Evolutionary conservation across 2,113 vertebrate genomes (phyloP).

Genomic region (Seriola rivoliana): DNA sequence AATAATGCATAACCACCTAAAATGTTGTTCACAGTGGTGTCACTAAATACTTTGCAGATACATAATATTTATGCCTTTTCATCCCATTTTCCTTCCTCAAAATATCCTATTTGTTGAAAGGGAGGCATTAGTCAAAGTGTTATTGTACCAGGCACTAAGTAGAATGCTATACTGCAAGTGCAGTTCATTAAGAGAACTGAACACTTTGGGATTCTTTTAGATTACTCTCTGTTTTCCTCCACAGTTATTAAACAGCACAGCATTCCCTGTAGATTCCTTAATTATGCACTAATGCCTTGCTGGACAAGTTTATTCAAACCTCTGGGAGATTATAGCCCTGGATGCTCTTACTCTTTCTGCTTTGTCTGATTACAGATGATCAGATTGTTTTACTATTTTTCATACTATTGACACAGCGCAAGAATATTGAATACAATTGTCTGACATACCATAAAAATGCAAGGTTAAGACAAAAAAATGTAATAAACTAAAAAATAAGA

Average conservation of each 20-base stretch:
- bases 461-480: not conserved
- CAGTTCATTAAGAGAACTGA: constrained; percentile 43
- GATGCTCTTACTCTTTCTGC: constrained; percentile 11
- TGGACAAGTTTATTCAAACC: constrained; percentile 44
- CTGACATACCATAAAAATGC: not conserved
- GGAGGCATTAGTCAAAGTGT: not conserved
- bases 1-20: not conserved
- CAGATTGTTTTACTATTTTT: not conserved
- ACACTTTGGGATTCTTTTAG: constrained; percentile 41
- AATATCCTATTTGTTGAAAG: not conserved
- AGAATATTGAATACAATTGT: not conserved
- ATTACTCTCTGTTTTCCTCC: constrained; percentile 37
- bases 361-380: constrained; percentile 32
- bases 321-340: constrained; percentile 13
- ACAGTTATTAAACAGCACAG: constrained; percentile 45
- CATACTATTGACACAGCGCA: not conserved
- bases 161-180: constrained; percentile 24
- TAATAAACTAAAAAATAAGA: not conserved
- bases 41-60: not conserved
- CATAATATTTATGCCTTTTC: not conserved
- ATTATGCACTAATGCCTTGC: constrained; percentile 49
- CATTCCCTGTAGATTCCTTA: constrained; percentile 33
- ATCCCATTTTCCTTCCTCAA: not conserved
- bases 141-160: constrained; percentile 16
- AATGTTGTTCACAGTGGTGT: not conserved